Percentiles rank a stretch among this genome's conserved stretches.
phyloP scores from a whole-genome alignment of 1,140 invertebrate genomes.

The Drosophila dunni region DNA sequence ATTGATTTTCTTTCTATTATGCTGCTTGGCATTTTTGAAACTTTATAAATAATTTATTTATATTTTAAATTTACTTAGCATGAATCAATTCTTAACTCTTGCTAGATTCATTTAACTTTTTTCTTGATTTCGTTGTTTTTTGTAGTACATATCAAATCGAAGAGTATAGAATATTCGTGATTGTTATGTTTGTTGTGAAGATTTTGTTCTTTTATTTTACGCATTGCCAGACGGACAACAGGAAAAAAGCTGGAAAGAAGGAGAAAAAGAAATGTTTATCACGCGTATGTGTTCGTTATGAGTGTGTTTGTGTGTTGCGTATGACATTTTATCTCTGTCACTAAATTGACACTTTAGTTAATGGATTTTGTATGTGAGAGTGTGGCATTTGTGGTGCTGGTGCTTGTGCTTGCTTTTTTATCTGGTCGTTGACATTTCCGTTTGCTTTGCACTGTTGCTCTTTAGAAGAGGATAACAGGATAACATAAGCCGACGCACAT shows the following conservation, averaged over 20 bases:
- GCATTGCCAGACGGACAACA: slow-evolving; percentile 41
- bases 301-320: slow-evolving; percentile 51
- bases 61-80: no score
- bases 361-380: slow-evolving; percentile 82
- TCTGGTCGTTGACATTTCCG: slow-evolving; percentile 37
- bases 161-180: background rate
- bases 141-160: background rate
- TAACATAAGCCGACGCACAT: slow-evolving; percentile 65
- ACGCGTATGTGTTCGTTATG: slow-evolving; percentile 41
- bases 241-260: slow-evolving; percentile 18
- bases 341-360: slow-evolving; percentile 84
- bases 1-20: no score
- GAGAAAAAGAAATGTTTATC: slow-evolving; percentile 30
- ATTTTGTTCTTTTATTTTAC: slow-evolving; percentile 32
- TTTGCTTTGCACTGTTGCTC: slow-evolving; percentile 63
- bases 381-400: slow-evolving; percentile 65
- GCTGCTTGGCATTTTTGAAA: no score
- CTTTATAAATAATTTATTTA: no score
- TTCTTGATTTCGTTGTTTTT: no score
- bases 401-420: slow-evolving; percentile 45
- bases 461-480: slow-evolving; percentile 34
- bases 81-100: no score
- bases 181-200: background rate
- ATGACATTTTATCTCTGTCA: slow-evolving; percentile 84
- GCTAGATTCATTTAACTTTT: background rate